Evolutionary conservation across 2,888 invertebrate genomes (phyloP), one percentile per base, ranked within the genome.

Genomic region (Euplexia lucipara): DNA sequence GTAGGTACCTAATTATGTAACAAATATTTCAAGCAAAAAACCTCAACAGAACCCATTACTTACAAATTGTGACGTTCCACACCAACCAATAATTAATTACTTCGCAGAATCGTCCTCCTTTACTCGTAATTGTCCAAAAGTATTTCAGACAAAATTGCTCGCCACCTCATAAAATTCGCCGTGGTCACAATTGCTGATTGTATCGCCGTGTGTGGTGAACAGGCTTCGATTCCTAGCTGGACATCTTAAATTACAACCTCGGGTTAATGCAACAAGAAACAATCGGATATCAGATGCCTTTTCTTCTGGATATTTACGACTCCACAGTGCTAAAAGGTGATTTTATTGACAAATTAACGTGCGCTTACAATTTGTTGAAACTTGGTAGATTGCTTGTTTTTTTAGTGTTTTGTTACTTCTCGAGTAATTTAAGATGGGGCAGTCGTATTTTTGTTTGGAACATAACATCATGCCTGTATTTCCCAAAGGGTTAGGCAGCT

Each of bases 261-360:
- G 18, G 16, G 30, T 54, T 47, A 42, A 59, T 44, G 37, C 9
- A 61, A 37, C 12, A 14, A 60, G 56, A 64, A 49, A 65, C 39
- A 75, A 64, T 69, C 26, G 26, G 22, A 39, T 14, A 62, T 45
- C 47, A 37, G 67, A 32, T 42, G 37, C 34, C n/a, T n/a, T 64
- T 67, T 41, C 51, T 54, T 10, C 14, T 12, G 9, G 20, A 45
- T 48, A 66, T 75, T 72, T 59, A 68, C 45, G 58, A 47, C 34
- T 34, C 32, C 9, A 41, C 44, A 39, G 18, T 41, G 52, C 66
- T 64, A 80, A 78, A 60, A 67, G 70, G 49, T 18, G 10, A 62
- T 54, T 62, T 59, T 35, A 61, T 60, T 81, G 73, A 75, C 76
- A 76, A 79, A 75, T 73, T 62, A 66, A 65, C n/a, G 72, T 39